phyloP scores from a whole-genome alignment of 2,888 invertebrate genomes.

The Stramonita haemastoma region DNA sequence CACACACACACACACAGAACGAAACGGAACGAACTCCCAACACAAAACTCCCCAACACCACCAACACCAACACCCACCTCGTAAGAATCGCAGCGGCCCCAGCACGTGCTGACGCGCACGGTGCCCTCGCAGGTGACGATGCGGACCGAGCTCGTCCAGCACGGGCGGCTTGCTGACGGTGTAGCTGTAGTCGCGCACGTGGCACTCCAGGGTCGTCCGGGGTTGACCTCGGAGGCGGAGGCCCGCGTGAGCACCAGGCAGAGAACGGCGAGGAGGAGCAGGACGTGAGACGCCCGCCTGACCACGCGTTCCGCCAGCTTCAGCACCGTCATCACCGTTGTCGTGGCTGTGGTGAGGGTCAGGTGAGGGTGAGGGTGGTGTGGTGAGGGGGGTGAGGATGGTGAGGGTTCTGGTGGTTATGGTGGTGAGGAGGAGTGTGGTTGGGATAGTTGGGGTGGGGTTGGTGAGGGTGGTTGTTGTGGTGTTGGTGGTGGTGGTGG shows the following conservation, averaged over 20 bases:
- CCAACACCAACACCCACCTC: slow-evolving; percentile 81
- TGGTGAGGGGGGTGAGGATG: neutral
- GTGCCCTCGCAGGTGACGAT: slow-evolving; percentile 87
- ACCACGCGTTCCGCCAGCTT: neutral
- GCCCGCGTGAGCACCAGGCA: slow-evolving; percentile 17
- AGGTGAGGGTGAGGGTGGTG: neutral
- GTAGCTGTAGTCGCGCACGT: slow-evolving; percentile 51
- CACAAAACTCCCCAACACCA: neutral
- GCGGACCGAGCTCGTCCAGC: slow-evolving; percentile 78
- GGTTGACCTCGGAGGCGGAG: slow-evolving; percentile 47
- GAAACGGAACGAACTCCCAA: neutral
- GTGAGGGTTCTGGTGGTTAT: neutral
- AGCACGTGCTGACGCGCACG: slow-evolving; percentile 87
- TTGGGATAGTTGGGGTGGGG: neutral
- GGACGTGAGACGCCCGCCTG: neutral
- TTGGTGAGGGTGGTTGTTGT: neutral
- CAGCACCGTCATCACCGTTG: neutral
- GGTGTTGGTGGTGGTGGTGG: neutral
- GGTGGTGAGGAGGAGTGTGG: neutral
- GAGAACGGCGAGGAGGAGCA: slow-evolving; percentile 23
- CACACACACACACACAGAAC: neutral
- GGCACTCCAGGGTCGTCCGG: slow-evolving; percentile 55
- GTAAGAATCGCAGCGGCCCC: slow-evolving; percentile 90
- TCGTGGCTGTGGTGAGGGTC: neutral
- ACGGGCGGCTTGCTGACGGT: slow-evolving; percentile 48